phyloP scores from a whole-genome alignment of 2,113 vertebrate species.

The Turdus rufiventris region DNA sequence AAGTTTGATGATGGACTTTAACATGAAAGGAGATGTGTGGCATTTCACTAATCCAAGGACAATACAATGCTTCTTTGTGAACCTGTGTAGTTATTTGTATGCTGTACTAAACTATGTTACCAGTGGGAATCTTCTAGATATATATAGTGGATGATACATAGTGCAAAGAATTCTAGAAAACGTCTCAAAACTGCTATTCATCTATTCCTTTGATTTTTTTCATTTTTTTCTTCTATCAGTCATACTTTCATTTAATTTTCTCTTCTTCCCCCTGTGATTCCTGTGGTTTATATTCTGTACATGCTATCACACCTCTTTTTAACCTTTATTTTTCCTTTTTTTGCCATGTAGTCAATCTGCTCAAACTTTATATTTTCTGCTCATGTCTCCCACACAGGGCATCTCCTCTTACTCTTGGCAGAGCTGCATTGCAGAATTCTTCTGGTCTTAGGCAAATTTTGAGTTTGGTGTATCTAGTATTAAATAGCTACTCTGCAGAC shows the following conservation, averaged over 20 bases:
- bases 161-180: background rate
- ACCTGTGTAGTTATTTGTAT: background rate
- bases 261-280: background rate
- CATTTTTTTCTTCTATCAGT: background rate
- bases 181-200: background rate
- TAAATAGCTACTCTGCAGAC: background rate
- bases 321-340: background rate
- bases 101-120: background rate
- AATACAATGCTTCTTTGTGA: background rate
- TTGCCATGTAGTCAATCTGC: background rate
- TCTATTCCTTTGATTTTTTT: background rate
- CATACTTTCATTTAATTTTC: background rate
- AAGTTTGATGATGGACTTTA: background rate
- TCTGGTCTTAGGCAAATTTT: background rate
- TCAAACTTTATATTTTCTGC: background rate
- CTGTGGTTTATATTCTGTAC: background rate
- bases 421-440: background rate
- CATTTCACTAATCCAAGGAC: background rate
- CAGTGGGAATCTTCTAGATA: background rate
- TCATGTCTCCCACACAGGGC: background rate
- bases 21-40: background rate
- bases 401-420: background rate
- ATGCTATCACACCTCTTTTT: background rate
- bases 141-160: accelerated
- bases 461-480: background rate